Base-by-base conservation (phyloP, 2,797 vertebrate genomes). In the Paratrypauchen microcephalus region DNA sequence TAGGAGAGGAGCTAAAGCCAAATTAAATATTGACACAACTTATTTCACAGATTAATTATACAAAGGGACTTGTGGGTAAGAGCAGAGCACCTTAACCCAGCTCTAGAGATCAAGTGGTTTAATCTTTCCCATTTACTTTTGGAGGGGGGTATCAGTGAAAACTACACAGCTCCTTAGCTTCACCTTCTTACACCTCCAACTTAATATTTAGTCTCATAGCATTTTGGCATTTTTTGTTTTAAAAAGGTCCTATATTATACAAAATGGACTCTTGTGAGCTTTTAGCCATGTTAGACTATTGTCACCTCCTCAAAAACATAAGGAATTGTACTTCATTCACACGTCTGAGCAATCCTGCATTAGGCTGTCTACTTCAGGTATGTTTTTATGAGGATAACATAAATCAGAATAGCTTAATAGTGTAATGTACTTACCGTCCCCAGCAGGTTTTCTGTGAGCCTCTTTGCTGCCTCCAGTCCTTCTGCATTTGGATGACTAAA, bases 391-490 rank as follows among this genome's bases (percentile, higher is more conserved):
- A 32, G 30, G 30, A 32, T 3, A 36, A 36, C 32, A 36, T 8
- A 9, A 36, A 36, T 36, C 2, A 36, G 32, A 36, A 9, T 36
- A 36, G 32, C 8, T 0, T 9, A 36, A 36, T 36, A 36, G 32
- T 9, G 8, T 36, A 36, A 8, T 7, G 32, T 36, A 36, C 8
- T 36, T 84, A 94, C 94, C 56, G 94, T 95, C 81, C 94, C 92
- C 65, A 95, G 79, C 50, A 95, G 91, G 76, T 89, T 93, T 73
- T 95, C 94, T 0, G 93, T 93, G 41, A 95, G 92, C 71, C 91
- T 92, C 89, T 94, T 94, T 2, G 94, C 94, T 0, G 90, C 75
- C 69, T 94, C 93, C 87, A 95, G 73, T 75, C 94, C 94, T 68
- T 85, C 65, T 72, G 92, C 66, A 64, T 93, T 94, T 15, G 94